Conservation (phyloP, 2,113 vertebrate genomes). For the Bucco capensis region DNA sequence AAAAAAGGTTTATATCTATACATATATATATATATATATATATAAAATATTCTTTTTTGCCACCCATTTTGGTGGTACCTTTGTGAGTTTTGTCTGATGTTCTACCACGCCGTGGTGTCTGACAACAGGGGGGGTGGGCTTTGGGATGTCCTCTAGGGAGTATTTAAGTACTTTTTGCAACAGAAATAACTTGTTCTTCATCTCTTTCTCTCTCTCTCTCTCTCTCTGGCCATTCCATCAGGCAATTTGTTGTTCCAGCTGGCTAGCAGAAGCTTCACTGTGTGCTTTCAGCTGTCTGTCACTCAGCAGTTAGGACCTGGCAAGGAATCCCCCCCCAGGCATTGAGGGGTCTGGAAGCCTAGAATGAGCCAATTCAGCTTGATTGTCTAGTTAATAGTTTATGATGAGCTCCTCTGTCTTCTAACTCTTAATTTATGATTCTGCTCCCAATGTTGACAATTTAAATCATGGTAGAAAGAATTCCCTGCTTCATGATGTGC, state of each 20-base stretch:
- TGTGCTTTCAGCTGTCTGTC: conserved; percentile 48
- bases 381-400: conserved; percentile 78
- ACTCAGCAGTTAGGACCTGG: conserved; percentile 34
- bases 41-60: conserved; percentile 86
- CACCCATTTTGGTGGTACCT: conserved; percentile 82
- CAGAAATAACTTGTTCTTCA: conserved; percentile 71
- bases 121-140: conserved; percentile 81
- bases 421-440: conserved; percentile 80
- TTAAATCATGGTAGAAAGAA: conserved; percentile 65
- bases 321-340: conserved; percentile 48
- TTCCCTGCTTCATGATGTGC: conserved; percentile 67
- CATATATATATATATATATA: conserved; percentile 82
- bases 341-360: neutral
- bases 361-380: conserved; percentile 77
- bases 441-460: conserved; percentile 63
- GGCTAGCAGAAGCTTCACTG: conserved; percentile 65
- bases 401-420: conserved; percentile 72
- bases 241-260: conserved; percentile 63
- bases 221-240: conserved; percentile 77
- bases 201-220: too few relatives aligned
- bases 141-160: conserved; percentile 81
- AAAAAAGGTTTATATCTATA: conserved; percentile 79
- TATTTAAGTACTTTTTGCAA: conserved; percentile 79
- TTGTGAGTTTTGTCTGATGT: conserved; percentile 84
- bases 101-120: conserved; percentile 83